Evolutionary conservation across 2,797 vertebrate species (phyloP), one percentile per base, ranked within the genome.

Genomic region (Myotis vivesi): DNA sequence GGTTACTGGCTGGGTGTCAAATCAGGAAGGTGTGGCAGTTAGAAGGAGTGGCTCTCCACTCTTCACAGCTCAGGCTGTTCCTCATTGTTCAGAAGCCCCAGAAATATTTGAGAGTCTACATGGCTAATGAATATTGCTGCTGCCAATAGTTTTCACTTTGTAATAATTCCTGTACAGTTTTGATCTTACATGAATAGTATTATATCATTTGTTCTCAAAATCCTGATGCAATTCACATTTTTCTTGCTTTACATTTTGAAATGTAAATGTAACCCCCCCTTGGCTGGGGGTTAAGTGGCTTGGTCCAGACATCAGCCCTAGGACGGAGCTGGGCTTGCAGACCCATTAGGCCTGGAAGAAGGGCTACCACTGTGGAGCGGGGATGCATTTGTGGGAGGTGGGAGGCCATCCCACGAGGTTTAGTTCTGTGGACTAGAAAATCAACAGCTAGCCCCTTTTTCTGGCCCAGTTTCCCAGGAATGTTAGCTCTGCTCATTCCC

Each of bases 161-260:
- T 79, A 73, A 28, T 38, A 44, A 92, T 68, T 90, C 55, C 25
- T 53, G 51, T 36, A 76, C 8, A 53, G 23, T 62, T 81, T 90
- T 92, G 55, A 51, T 77, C 25, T 46, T 64, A 59, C 8, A 8
- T 36, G 22, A 76, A 41, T 83, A 87, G 55, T 19, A 69, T 84
- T 84, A 82, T 80, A 44, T 71, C 51, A 46, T 71, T 83, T 86
- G 30, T 92, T 38, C 38, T 94, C 44, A 92, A 92, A 94, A 73
- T 20, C 4, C 23, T n/a, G 23, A 19, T 22, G 25, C 76, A 83
- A 66, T 84, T 92, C 87, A 68, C 41, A 49, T 75, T 71, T 93
- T 81, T 55, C 22, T 71, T 66, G 5, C 8, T 55, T 91, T 15
- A 79, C 19, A 69, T 80, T 93, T 12, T 95, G 75, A 44, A 80